Conservation (phyloP, 2,113 vertebrate genomes). For the human (Homo sapiens) region GRCh38 chr7:8968501-8969000, state of each 20-base stretch:
- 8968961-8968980: neutral
- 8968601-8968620: neutral
- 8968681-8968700: neutral
- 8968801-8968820: neutral
- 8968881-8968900: neutral
- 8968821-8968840: neutral
- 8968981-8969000: neutral
- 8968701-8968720: neutral
- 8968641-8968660: neutral
- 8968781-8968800: neutral
- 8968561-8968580: slow-evolving; percentile 17
- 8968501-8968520: slow-evolving; percentile 15
- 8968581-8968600: neutral
- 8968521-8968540: neutral
- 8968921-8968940: neutral
- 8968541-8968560: slow-evolving; percentile 13
- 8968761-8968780: neutral
- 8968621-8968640: neutral
- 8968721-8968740: neutral
- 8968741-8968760: neutral
- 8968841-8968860: neutral
- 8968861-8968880: neutral
- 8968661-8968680: neutral
- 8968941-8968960: neutral
- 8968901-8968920: neutral